Evolutionary conservation across 1,140 invertebrate species (phyloP).

Genomic region (Drosophila sucinea): DNA sequence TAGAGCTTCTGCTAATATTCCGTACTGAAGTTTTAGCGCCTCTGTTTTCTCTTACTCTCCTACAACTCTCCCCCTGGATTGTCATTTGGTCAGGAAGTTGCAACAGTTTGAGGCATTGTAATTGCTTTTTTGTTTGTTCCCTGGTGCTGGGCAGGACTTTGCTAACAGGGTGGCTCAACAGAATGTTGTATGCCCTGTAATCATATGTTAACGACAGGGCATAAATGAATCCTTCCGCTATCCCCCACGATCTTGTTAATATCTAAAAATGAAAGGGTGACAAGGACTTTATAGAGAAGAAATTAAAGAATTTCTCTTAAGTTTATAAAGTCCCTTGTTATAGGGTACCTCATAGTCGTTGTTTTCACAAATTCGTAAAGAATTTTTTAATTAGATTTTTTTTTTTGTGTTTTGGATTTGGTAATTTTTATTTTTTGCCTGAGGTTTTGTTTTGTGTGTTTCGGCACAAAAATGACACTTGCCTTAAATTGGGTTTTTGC

Average conservation of each 20-base stretch:
- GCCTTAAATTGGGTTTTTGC: conserved; percentile 59
- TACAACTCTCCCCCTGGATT: not conserved
- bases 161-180: not conserved
- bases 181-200: not conserved
- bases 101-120: conserved; percentile 79
- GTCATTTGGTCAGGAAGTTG: conserved; percentile 74
- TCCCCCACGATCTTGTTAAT: too few species aligned
- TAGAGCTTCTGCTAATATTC: conserved; percentile 69
- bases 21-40: conserved; percentile 65
- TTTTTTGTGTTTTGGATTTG: conserved; percentile 46
- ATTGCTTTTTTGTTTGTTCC: conserved; percentile 77
- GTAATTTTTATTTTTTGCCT: conserved; percentile 54
- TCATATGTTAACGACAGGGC: not conserved
- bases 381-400: conserved; percentile 80
- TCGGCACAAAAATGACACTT: conserved; percentile 61
- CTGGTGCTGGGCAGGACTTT: conserved; percentile 42
- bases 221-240: too few species aligned
- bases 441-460: conserved; percentile 63
- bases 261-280: too few species aligned
- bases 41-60: conserved; percentile 46
- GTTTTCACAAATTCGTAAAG: conserved; percentile 6
- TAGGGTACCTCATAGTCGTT: not conserved
- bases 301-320: too few species aligned
- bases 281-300: too few species aligned
- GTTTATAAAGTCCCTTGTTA: too few species aligned